Conservation (phyloP, 2,113 vertebrate genomes). For the Craseonycteris thonglongyai region DNA sequence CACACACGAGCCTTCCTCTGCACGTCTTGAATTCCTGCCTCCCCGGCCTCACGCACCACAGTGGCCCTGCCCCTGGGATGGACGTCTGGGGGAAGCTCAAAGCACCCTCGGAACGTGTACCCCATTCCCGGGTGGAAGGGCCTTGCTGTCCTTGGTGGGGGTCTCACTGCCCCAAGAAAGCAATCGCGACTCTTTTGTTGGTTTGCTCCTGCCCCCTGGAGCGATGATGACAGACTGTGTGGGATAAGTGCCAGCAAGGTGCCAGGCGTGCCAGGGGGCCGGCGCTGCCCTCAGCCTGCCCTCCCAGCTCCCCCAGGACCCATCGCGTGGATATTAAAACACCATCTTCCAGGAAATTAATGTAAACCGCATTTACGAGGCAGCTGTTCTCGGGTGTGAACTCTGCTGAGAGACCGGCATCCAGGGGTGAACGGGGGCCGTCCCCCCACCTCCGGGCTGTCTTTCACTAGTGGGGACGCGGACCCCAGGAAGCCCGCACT, state of each 20-base stretch:
- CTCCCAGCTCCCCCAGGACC: neutral
- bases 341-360: conserved; percentile 11
- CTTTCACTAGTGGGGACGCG: accelerated
- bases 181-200: accelerated
- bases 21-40: accelerated
- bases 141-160: neutral
- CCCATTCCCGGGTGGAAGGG: no score
- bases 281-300: accelerated
- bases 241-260: accelerated
- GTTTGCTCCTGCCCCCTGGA: neutral
- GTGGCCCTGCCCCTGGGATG: accelerated
- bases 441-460: accelerated
- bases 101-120: accelerated
- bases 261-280: accelerated
- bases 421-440: neutral
- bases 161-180: neutral
- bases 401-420: neutral
- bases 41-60: accelerated
- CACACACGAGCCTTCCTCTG: accelerated
- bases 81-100: accelerated
- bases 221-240: accelerated
- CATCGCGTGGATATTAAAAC: neutral
- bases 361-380: neutral
- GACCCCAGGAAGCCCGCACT: accelerated
- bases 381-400: conserved; percentile 34